These are phyloP conservation scores for Dermochelys coriacea DNA, from an alignment of 2,797 vertebrate genomes.

Conservation along the genomic window DNA sequence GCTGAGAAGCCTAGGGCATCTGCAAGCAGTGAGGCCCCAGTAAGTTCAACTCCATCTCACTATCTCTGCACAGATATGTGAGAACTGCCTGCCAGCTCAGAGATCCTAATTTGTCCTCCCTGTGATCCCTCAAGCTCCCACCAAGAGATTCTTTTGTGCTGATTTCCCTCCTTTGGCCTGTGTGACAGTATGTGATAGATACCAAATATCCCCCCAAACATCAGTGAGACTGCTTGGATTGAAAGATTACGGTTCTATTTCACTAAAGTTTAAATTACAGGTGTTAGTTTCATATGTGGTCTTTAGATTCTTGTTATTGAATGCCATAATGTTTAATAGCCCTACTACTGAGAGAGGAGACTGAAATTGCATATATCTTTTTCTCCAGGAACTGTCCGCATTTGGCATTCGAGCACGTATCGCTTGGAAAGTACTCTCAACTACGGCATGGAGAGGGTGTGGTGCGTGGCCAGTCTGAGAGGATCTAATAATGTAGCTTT, in stretches of 20 bases:
- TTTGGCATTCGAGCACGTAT: constrained; percentile 98
- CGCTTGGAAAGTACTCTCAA: constrained; percentile 97
- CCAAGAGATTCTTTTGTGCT: background rate
- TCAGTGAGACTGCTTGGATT: background rate
- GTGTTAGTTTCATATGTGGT: background rate
- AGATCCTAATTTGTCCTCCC: background rate
- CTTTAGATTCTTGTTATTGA: background rate
- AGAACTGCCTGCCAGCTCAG: background rate
- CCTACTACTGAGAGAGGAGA: accelerated
- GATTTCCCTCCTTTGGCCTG: background rate
- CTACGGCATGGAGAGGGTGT: constrained; percentile 98
- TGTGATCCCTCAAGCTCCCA: background rate
- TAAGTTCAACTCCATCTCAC: background rate
- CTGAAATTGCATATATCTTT: background rate
- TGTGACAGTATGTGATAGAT: background rate
- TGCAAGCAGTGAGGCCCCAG: background rate
- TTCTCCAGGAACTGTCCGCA: constrained; percentile 92
- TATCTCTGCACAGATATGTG: background rate
- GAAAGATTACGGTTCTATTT: background rate
- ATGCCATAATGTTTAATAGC: background rate
- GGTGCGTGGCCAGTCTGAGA: constrained; percentile 95
- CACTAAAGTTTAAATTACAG: background rate
- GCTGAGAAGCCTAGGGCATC: background rate
- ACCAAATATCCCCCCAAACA: background rate
- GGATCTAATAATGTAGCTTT: constrained; percentile 97